These are phyloP conservation scores for Mamestra configurata DNA, from an alignment of 1,140 invertebrate species.

Conservation along the genomic window DNA sequence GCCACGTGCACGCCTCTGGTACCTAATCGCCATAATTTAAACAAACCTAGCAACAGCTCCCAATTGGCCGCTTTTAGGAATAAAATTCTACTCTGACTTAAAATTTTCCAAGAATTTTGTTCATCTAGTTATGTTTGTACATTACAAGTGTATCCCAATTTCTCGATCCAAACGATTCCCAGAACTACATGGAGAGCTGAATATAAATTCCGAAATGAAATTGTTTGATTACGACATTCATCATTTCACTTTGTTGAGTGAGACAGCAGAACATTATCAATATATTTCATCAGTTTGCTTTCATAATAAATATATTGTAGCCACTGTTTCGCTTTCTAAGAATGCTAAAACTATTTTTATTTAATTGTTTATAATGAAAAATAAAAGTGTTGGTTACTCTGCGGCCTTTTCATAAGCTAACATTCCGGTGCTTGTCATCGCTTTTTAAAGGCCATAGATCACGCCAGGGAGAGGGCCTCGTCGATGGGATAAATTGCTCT, in stretches of 20 bases:
- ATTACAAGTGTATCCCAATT: conserved; percentile 33
- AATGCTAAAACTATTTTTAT: conserved; percentile 28
- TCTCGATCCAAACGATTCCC: conserved; percentile 14
- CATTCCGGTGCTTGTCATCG: conserved; percentile 73
- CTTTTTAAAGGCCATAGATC: conserved; percentile 75
- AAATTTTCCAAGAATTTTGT: conserved; percentile 73
- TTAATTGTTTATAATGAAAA: conserved; percentile 43
- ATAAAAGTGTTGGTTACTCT: conserved; percentile 54
- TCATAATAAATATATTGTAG: conserved; percentile 6
- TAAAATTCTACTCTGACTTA: conserved; percentile 75
- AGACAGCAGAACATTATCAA: conserved; percentile 38
- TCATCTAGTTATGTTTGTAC: neutral
- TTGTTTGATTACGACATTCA: conserved; percentile 42
- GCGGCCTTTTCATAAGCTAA: conserved; percentile 53
- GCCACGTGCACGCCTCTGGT: conserved; percentile 71
- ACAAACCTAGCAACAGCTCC: conserved; percentile 71
- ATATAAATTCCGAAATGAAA: conserved; percentile 46
- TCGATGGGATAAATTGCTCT: conserved; percentile 77
- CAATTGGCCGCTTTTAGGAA: conserved; percentile 76
- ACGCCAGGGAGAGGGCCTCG: conserved; percentile 66
- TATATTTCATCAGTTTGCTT: neutral
- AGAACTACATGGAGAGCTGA: conserved; percentile 18
- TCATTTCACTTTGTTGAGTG: conserved; percentile 39
- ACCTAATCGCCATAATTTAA: conserved; percentile 81
- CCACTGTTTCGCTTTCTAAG: conserved; percentile 4